Conservation (phyloP, 2,113 vertebrate species). For the Hymenochirus boettgeri region DNA sequence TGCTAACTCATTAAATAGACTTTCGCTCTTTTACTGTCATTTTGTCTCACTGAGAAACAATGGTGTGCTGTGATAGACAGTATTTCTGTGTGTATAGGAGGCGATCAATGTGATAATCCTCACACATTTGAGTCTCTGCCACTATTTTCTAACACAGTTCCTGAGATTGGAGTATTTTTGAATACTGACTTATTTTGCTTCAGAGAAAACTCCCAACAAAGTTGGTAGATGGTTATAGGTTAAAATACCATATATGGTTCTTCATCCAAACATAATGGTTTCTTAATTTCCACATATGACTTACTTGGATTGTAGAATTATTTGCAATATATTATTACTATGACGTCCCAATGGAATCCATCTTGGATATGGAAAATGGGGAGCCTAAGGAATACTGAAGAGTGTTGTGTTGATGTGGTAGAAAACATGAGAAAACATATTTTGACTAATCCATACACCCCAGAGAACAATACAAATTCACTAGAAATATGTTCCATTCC, state of each 20-base stretch:
- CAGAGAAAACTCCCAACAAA: conserved; percentile 7
- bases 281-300: conserved; percentile 19
- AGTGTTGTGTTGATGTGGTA: conserved; percentile 58
- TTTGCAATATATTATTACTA: conserved; percentile 29
- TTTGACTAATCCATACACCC: conserved; percentile 56
- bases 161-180: conserved; percentile 5
- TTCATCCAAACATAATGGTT: no score
- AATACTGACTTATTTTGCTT: neutral
- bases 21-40: neutral
- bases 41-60: conserved; percentile 4
- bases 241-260: conserved; percentile 14
- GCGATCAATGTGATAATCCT: neutral
- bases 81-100: neutral
- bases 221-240: neutral
- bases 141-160: conserved; percentile 1
- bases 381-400: conserved; percentile 54
- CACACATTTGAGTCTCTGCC: conserved; percentile 19
- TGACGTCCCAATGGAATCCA: conserved; percentile 24
- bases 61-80: neutral
- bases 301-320: conserved; percentile 16
- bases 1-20: conserved; percentile 13
- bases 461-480: conserved; percentile 52
- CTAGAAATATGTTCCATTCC: conserved; percentile 60
- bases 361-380: conserved; percentile 50
- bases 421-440: conserved; percentile 61